phyloP scores from a whole-genome alignment of 2,797 vertebrate species.

The Acanthopagrus latus region DNA sequence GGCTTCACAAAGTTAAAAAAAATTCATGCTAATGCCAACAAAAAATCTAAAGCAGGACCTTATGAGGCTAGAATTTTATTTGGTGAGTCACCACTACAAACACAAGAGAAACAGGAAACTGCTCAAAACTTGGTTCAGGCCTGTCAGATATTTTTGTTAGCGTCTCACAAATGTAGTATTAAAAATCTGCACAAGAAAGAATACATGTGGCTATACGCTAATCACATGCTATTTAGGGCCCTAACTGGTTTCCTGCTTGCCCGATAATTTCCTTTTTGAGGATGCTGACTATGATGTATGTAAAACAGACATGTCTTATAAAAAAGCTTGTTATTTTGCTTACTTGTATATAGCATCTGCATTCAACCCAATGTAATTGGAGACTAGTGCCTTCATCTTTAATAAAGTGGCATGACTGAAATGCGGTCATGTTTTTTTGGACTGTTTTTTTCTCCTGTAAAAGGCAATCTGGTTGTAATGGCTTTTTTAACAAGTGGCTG shows the following conservation, averaged over 20 bases:
- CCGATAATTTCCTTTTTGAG: conserved; percentile 62
- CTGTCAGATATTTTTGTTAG: conserved; percentile 61
- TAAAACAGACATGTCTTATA: conserved; percentile 75
- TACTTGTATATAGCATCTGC: conserved; percentile 22
- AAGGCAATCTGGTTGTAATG: neutral
- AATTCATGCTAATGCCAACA: neutral
- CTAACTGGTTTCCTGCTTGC: conserved; percentile 60
- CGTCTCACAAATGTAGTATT: conserved; percentile 68
- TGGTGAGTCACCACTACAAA: conserved; percentile 56
- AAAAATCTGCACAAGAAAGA: conserved; percentile 56
- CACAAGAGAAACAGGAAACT: conserved; percentile 59
- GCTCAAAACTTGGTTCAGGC: conserved; percentile 39
- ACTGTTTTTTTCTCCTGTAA: neutral
- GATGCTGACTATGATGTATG: conserved; percentile 67
- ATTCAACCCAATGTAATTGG: conserved; percentile 18
- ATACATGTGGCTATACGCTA: conserved; percentile 62
- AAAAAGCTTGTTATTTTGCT: conserved; percentile 69
- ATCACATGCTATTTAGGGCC: conserved; percentile 77
- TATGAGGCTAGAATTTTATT: conserved; percentile 25
- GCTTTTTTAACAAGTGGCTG: neutral
- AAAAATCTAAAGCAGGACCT: conserved; percentile 37
- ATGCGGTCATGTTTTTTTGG: conserved; percentile 7
- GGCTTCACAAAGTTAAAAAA: neutral
- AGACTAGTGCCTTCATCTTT: conserved; percentile 35
- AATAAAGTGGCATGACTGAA: conserved; percentile 27